phyloP scores from a whole-genome alignment of 2,888 invertebrate genomes.

The Hypercompe scribonia region DNA sequence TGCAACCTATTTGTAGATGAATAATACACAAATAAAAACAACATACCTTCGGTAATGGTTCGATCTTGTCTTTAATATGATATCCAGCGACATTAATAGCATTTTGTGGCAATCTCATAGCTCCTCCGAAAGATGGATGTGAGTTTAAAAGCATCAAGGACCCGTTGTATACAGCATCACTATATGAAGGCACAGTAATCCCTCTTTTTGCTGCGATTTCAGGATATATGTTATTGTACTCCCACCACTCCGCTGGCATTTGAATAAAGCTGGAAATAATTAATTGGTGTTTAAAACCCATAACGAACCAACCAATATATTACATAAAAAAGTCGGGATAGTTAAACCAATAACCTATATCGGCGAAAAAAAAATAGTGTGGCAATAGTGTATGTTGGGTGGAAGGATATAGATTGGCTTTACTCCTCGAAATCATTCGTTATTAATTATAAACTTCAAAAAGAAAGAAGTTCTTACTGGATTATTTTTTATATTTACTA shows the following conservation, averaged over 20 bases:
- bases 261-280: conserved; percentile 58
- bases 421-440: too few relatives aligned
- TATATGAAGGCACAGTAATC: conserved; percentile 60
- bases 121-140: conserved; percentile 63
- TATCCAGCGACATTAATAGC: conserved; percentile 71
- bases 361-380: too few relatives aligned
- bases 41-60: conserved; percentile 68
- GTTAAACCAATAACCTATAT: too few relatives aligned
- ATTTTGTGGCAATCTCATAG: conserved; percentile 65
- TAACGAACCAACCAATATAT: too few relatives aligned
- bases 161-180: conserved; percentile 62
- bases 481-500: too few relatives aligned
- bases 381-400: too few relatives aligned
- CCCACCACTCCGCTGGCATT: conserved; percentile 54
- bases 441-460: too few relatives aligned
- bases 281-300: too few relatives aligned
- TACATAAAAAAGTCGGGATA: too few relatives aligned
- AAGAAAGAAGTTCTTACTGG: too few relatives aligned
- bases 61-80: conserved; percentile 65
- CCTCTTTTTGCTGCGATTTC: conserved; percentile 63
- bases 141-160: conserved; percentile 65
- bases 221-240: conserved; percentile 56
- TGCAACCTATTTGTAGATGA: too few relatives aligned
- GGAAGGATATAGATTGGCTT: too few relatives aligned
- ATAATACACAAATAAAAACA: background rate